Base-by-base conservation (phyloP, 2,113 vertebrate genomes). In the Carassius gibelio region DNA sequence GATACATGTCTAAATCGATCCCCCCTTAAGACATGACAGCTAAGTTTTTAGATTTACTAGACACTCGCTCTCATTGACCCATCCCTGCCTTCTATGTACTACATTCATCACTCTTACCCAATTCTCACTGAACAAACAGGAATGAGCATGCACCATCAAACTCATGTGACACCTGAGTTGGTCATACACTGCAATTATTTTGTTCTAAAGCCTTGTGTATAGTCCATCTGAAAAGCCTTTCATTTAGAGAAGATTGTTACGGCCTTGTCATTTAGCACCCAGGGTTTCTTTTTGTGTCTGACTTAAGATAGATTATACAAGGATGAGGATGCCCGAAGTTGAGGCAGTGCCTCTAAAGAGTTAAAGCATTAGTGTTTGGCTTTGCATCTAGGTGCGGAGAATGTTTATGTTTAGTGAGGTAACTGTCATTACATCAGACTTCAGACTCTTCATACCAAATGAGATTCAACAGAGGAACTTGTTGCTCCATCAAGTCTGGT, bases 331-430 rank as follows among this genome's bases (percentile, higher is more conserved):
- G 48, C 64, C 34, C 57, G 17, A 79, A 62, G 15, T 74, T 26
- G n/a, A 68, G 8, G 1, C 76, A 57, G 23, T 83, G 38, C 64
- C 34, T 34, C 8, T 52, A 17, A 79, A 81, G 36, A 75, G 80
- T 14, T 55, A 17, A 76, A 59, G 59, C 13, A 3, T 17, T 8
- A 8, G 8, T 75, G 55, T 52, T 75, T 68, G 38, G 34, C 36
- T 14, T 7, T 62, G 61, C 66, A 50, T 55, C 50, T 57, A 23
- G 17, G 55, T 23, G 36, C 59, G 30, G 11, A 81, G 38, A 7
- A 81, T 81, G 78, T 81, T 81, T 81, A 81, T 66, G 38, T 81
- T 81, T n/a, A 48, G 36, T 66, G 78, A 81, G 34, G 59, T 81
- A 64, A 64, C 36, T 26, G 1, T 45, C 34, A 21, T 26, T 45